These are phyloP conservation scores for Myotis myotis DNA, from an alignment of 2,797 vertebrate species.

Conservation along the genomic window DNA sequence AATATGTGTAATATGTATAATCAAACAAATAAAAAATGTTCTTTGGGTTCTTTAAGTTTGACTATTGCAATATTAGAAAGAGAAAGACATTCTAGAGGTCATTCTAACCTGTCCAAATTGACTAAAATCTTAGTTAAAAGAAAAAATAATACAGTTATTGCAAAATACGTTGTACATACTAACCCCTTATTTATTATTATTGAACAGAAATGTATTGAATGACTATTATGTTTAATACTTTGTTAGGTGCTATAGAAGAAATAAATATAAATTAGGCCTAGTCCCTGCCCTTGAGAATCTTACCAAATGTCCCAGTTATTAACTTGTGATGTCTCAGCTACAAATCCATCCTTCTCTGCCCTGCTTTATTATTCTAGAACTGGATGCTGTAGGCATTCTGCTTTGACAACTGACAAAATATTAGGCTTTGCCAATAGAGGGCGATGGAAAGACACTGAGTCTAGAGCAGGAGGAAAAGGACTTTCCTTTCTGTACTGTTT, in stretches of 20 bases:
- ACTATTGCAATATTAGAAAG: not conserved
- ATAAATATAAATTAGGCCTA: not conserved
- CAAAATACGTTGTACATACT: not conserved
- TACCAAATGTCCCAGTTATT: not conserved
- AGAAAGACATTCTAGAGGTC: conserved; percentile 20
- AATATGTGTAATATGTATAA: not conserved
- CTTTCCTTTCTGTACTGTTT: not conserved
- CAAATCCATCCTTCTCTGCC: not conserved
- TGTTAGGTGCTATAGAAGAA: not conserved
- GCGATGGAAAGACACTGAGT: not conserved
- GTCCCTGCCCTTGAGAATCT: not conserved
- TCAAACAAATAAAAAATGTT: not conserved
- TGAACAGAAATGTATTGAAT: conserved; percentile 30
- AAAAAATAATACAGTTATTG: not conserved
- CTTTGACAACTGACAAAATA: not conserved
- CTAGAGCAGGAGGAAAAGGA: not conserved
- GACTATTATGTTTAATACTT: not conserved
- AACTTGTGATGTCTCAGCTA: not conserved
- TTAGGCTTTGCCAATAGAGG: conserved; percentile 9
- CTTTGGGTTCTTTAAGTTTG: not conserved
- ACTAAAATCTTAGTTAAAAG: conserved; percentile 21
- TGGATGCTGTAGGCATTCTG: not conserved
- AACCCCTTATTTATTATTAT: not conserved
- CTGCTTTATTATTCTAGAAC: not conserved
- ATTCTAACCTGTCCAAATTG: not conserved